Conservation (phyloP, 2,797 vertebrate genomes). For the Dryobates pubescens region DNA sequence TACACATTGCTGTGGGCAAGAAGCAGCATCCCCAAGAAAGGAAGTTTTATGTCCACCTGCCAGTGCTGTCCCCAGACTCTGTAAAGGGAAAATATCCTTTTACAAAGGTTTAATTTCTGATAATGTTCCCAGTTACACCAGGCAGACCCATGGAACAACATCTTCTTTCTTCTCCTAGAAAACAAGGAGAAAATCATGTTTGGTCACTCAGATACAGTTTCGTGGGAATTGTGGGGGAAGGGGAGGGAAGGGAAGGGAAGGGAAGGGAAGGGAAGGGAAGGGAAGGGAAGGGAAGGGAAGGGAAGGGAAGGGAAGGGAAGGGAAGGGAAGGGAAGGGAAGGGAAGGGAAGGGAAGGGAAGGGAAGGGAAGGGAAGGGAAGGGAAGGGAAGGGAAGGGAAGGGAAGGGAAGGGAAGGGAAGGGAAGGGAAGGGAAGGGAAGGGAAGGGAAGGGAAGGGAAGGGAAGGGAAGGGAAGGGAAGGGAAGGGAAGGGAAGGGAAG, state of each 20-base stretch:
- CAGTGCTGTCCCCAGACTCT: fast-evolving
- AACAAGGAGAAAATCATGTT: not conserved
- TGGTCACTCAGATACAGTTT: not conserved
- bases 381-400: no score
- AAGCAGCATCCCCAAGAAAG: not conserved
- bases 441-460: no score
- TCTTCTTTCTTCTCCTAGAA: not conserved
- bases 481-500: no score
- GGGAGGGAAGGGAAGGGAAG: not conserved
- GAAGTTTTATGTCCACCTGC: not conserved
- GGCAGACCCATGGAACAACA: not conserved
- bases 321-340: no score
- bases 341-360: no score
- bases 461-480: no score
- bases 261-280: no score
- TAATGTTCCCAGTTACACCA: not conserved
- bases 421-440: no score
- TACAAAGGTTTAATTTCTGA: fast-evolving
- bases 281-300: no score
- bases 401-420: no score
- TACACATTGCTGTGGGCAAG: not conserved
- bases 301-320: no score
- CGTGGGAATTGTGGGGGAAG: not conserved
- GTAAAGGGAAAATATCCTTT: not conserved
- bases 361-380: no score